These are phyloP conservation scores for Malaclemys terrapin DNA, from an alignment of 2,113 vertebrate species.

Conservation along the genomic window DNA sequence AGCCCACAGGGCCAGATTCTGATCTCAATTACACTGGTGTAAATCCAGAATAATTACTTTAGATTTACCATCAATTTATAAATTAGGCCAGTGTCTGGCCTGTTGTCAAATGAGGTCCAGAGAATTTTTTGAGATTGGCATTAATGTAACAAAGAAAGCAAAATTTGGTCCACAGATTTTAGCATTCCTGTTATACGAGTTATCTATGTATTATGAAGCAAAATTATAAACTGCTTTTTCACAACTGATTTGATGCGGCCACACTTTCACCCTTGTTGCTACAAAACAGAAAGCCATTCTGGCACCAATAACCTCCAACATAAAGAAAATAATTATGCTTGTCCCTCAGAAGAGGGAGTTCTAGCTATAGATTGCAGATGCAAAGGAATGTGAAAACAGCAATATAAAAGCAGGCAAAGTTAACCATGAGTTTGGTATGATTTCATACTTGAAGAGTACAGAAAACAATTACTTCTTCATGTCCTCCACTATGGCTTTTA, in stretches of 20 bases:
- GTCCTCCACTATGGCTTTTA: neutral
- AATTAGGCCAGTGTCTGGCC: constrained; percentile 32
- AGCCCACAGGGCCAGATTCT: neutral
- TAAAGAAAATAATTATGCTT: constrained; percentile 55
- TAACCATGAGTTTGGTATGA: neutral
- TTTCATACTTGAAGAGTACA: neutral
- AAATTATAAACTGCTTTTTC: neutral
- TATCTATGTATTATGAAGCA: fast-evolving
- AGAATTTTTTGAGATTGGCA: constrained; percentile 15
- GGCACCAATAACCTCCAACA: neutral
- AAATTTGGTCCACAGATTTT: constrained; percentile 46
- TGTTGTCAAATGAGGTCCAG: constrained; percentile 20
- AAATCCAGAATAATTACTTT: constrained; percentile 49
- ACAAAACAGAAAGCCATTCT: constrained; percentile 18
- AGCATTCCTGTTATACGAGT: neutral
- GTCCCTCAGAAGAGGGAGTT: constrained; percentile 77
- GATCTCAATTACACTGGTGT: constrained; percentile 15
- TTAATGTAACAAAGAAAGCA: constrained; percentile 46
- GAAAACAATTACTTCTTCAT: neutral
- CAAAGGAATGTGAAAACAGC: constrained; percentile 47
- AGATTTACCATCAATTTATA: constrained; percentile 44
- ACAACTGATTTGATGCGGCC: neutral
- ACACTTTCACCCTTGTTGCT: neutral
- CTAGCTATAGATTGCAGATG: constrained; percentile 61
- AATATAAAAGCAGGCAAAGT: neutral